A percentile compares a stretch with the other conserved stretches of the same genome.
Conservation (phyloP, 2,797 vertebrate genomes). For the Anguilla pacifica region DNA sequence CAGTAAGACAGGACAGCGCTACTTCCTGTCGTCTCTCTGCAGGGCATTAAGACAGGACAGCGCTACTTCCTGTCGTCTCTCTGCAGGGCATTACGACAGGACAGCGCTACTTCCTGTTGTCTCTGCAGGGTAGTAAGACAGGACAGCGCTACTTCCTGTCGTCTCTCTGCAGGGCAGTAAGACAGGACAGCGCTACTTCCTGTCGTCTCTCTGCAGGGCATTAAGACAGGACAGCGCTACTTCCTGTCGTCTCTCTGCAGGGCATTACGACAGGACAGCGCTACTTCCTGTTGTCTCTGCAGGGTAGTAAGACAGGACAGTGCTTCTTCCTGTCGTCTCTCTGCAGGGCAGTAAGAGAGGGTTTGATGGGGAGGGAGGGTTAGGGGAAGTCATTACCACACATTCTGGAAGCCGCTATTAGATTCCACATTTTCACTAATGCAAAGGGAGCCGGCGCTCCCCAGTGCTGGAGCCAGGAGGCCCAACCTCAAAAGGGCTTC, state of each 20-base stretch:
- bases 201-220: constrained; percentile 40
- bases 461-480: constrained; percentile 27
- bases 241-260: too few relatives aligned
- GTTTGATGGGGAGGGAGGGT: neutral
- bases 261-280: too few relatives aligned
- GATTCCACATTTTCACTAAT: constrained; percentile 37
- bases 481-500: constrained; percentile 27
- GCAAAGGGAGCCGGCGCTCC: constrained; percentile 7
- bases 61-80: too few relatives aligned
- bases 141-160: too few relatives aligned
- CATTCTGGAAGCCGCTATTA: constrained; percentile 42
- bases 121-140: too few relatives aligned
- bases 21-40: constrained; percentile 29
- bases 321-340: neutral
- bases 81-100: too few relatives aligned
- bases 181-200: too few relatives aligned
- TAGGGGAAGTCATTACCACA: constrained; percentile 52
- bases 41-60: constrained; percentile 37
- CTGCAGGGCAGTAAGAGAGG: neutral
- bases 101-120: too few relatives aligned
- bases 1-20: too few relatives aligned
- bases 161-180: too few relatives aligned
- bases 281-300: too few relatives aligned
- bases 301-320: too few relatives aligned
- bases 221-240: constrained; percentile 21